Evolutionary conservation across 2,113 vertebrate genomes (phyloP).

Genomic region (Heterochromis multidens): DNA sequence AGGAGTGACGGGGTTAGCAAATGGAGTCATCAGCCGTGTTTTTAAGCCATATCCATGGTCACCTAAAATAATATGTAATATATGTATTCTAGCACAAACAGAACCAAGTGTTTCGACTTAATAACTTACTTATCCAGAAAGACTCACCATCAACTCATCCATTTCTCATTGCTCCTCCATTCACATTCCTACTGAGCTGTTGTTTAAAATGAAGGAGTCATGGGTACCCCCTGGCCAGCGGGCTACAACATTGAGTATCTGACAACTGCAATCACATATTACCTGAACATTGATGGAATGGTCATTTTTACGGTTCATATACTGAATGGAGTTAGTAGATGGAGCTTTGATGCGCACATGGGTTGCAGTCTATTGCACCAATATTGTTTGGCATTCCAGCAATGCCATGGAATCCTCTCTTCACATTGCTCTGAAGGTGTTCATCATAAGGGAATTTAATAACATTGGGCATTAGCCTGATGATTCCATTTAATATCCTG

Average conservation of each 20-base stretch:
- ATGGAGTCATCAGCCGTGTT: background rate
- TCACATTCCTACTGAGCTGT: background rate
- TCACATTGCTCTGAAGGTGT: background rate
- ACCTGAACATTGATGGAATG: no score
- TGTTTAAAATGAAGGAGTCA: background rate
- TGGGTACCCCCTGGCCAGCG: background rate
- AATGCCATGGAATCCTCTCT: background rate
- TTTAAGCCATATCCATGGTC: background rate
- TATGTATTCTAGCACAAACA: background rate
- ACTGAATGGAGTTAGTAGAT: no score
- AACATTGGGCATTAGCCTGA: no score
- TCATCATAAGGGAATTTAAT: background rate
- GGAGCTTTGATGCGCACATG: no score
- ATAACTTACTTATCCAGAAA: background rate
- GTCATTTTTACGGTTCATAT: no score
- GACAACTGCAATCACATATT: no score
- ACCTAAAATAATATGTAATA: background rate
- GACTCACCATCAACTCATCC: fast-evolving
- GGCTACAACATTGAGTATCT: background rate
- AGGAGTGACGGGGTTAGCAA: background rate
- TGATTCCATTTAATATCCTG: no score
- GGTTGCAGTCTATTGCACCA: background rate
- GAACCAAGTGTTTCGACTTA: background rate
- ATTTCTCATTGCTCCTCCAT: background rate
- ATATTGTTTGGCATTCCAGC: background rate